These are phyloP conservation scores for Smittia aterrima DNA, from an alignment of 2,888 invertebrate species.

Conservation along the genomic window DNA sequence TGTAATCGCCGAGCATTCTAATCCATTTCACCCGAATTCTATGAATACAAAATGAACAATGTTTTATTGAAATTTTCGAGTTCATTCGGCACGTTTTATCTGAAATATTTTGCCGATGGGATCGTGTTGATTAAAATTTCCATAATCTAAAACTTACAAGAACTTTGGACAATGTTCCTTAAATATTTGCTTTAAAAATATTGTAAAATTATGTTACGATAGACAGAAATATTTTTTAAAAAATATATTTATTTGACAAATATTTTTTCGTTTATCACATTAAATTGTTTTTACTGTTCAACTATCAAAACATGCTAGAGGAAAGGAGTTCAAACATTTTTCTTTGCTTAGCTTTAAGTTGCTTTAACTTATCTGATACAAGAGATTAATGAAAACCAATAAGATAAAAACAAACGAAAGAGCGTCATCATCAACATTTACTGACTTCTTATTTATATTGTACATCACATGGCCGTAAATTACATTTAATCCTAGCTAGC, in stretches of 20 bases:
- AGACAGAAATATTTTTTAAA: not conserved
- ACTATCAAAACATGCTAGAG: not conserved
- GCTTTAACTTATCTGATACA: not conserved
- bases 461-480: conserved; percentile 20
- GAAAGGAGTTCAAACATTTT: not conserved
- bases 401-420: not conserved
- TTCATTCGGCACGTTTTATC: too few species aligned
- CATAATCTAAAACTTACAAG: too few species aligned
- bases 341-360: not conserved
- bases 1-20: too few species aligned
- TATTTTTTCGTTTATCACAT: conserved; percentile 25
- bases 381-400: not conserved
- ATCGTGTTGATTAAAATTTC: too few species aligned
- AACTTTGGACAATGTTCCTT: too few species aligned
- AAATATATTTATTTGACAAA: conserved; percentile 20
- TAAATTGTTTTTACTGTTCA: not conserved
- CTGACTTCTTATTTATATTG: not conserved
- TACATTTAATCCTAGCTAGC: conserved; percentile 7
- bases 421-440: not conserved
- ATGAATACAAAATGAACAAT: too few species aligned
- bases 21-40: too few species aligned
- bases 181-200: too few species aligned
- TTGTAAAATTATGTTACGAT: too few species aligned
- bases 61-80: too few species aligned
- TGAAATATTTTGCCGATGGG: too few species aligned